phyloP scores from a whole-genome alignment of 2,113 vertebrate species.

The Platichthys flesus region DNA sequence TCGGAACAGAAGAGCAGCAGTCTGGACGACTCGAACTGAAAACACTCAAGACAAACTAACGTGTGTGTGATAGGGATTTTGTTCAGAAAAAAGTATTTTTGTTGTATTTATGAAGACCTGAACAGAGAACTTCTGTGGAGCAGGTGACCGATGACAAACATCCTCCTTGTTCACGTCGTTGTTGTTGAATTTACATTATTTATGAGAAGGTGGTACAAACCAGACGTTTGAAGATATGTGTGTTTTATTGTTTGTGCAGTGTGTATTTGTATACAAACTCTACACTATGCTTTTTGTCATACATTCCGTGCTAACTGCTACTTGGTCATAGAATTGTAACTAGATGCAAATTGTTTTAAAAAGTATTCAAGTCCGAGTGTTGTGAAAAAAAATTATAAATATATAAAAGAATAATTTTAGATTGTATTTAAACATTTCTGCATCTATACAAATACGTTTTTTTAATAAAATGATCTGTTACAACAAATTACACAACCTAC shows the following conservation, averaged over 20 bases:
- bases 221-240: conserved; percentile 58
- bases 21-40: conserved; percentile 93
- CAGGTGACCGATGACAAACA: conserved; percentile 25
- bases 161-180: conserved; percentile 27
- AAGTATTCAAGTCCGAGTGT: conserved; percentile 72
- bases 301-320: conserved; percentile 74
- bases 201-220: conserved; percentile 69
- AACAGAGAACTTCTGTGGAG: conserved; percentile 7
- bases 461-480: conserved; percentile 83
- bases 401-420: conserved; percentile 80
- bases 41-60: conserved; percentile 56
- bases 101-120: conserved; percentile 67
- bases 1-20: conserved; percentile 81
- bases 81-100: conserved; percentile 45
- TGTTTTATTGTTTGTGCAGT: conserved; percentile 72
- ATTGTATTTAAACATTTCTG: conserved; percentile 83
- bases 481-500: conserved; percentile 19
- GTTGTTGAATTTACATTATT: conserved; percentile 75
- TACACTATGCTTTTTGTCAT: conserved; percentile 60
- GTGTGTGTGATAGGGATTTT: conserved; percentile 20
- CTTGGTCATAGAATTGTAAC: conserved; percentile 72
- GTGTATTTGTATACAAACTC: conserved; percentile 78
- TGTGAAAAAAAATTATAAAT: conserved; percentile 62
- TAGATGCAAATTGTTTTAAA: conserved; percentile 82
- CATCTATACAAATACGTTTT: conserved; percentile 69